Conservation (phyloP, 53 echinoderm and acorn worm genomes). For the Holothuria leucospilota region DNA sequence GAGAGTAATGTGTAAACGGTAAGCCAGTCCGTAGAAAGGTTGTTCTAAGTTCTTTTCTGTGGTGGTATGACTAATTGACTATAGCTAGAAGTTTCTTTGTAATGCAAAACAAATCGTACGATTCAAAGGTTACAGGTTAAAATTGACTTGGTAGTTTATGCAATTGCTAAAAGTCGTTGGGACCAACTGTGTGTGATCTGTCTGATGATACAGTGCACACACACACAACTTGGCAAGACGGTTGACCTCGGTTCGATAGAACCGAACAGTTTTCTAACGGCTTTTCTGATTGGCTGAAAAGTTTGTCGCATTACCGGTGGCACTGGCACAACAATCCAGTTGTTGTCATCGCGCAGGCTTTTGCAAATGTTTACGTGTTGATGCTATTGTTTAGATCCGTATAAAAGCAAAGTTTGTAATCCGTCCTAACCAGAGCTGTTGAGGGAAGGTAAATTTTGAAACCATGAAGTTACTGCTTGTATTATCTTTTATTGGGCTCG, state of each 20-base stretch:
- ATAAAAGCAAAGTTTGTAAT: constrained; percentile 8
- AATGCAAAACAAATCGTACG: not conserved
- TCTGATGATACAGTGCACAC: no score
- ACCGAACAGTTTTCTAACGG: constrained; percentile 17
- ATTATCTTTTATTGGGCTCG: constrained; percentile 37
- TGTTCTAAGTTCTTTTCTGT: no score
- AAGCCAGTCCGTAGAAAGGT: no score
- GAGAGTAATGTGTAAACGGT: no score
- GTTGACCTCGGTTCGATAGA: not conserved
- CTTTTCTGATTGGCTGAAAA: constrained; percentile 35
- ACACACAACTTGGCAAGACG: not conserved
- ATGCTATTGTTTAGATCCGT: constrained; percentile 1
- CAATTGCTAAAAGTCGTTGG: not conserved
- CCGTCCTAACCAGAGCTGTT: not conserved
- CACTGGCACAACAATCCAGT: not conserved
- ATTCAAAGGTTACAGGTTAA: constrained; percentile 13
- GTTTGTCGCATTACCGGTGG: not conserved
- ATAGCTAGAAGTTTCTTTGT: no score
- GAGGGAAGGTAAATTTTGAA: constrained; percentile 17
- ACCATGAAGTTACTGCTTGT: constrained; percentile 44
- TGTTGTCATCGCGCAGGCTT: not conserved
- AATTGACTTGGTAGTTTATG: not conserved
- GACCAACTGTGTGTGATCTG: no score
- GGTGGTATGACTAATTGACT: no score
- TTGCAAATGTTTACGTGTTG: not conserved